A percentile compares a stretch with the other conserved stretches of the same genome.
phyloP scores from a whole-genome alignment of 2,113 vertebrate species.

The Corvus cornix region DNA sequence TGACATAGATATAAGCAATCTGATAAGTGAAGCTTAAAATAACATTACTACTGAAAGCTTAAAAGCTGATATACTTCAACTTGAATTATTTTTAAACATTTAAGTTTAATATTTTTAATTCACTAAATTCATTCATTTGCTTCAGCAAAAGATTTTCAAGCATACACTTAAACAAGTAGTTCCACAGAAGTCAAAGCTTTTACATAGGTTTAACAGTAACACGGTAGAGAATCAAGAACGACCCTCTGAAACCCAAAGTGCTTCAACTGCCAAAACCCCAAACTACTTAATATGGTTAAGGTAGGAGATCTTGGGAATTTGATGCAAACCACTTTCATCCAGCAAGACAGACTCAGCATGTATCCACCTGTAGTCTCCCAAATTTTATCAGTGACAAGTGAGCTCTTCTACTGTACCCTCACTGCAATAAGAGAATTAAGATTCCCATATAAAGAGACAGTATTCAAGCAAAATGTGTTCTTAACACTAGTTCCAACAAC shows the following conservation, averaged over 20 bases:
- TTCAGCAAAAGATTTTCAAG: not conserved
- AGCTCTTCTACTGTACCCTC: not conserved
- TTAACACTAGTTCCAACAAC: not conserved
- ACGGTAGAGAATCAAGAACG: not conserved
- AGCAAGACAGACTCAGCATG: not conserved
- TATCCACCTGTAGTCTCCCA: not conserved
- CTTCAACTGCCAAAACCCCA: not conserved
- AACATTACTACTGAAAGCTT: not conserved
- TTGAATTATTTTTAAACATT: not conserved
- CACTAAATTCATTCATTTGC: not conserved
- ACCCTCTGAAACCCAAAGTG: not conserved
- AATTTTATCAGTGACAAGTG: not conserved
- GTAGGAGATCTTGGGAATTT: not conserved
- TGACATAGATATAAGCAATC: not conserved
- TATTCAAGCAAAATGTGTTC: not conserved
- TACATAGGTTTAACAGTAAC: not conserved
- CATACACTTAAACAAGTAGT: not conserved
- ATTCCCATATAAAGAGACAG: not conserved
- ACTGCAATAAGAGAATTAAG: not conserved
- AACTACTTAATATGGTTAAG: not conserved
- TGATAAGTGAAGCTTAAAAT: not conserved
- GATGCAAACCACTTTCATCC: not conserved
- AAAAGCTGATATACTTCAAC: not conserved
- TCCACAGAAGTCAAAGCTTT: not conserved
- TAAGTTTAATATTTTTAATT: not conserved